Conservation (phyloP, 1,140 invertebrate genomes). For the Odontomachus brunneus region DNA sequence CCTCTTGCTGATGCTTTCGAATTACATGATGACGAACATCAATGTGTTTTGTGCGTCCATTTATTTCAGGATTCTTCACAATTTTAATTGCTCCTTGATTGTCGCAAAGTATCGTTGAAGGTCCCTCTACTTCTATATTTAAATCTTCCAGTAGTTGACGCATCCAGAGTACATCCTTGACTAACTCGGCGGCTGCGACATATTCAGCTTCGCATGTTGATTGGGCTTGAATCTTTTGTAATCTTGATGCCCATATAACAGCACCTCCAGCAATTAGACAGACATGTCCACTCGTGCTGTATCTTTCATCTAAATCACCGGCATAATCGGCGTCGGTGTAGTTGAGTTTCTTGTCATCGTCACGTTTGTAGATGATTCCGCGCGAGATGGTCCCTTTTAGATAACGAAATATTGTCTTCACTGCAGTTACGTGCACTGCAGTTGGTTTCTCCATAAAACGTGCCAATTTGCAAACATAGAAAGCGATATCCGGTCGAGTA, state of each 20-base stretch:
- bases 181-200: neutral
- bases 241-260: neutral
- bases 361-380: too few relatives aligned
- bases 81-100: too few relatives aligned
- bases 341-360: neutral
- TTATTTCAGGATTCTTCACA: too few relatives aligned
- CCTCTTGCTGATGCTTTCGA: neutral
- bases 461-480: neutral
- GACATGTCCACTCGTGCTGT: neutral
- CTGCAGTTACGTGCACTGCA: neutral
- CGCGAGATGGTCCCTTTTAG: neutral
- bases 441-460: neutral
- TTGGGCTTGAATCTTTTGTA: neutral
- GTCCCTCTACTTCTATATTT: neutral
- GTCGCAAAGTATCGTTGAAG: too few relatives aligned
- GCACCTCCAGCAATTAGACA: neutral
- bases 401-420: slow-evolving; percentile 3
- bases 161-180: neutral
- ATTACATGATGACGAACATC: neutral
- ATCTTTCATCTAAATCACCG: neutral
- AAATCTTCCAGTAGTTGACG: neutral
- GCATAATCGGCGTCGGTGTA: neutral
- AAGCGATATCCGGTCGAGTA: neutral
- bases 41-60: neutral
- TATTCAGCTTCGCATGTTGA: neutral